A percentile compares a stretch with the other conserved stretches of the same genome.
These are phyloP conservation scores for Isichthys henryi DNA, from an alignment of 2,113 vertebrate genomes.

Conservation along the genomic window DNA sequence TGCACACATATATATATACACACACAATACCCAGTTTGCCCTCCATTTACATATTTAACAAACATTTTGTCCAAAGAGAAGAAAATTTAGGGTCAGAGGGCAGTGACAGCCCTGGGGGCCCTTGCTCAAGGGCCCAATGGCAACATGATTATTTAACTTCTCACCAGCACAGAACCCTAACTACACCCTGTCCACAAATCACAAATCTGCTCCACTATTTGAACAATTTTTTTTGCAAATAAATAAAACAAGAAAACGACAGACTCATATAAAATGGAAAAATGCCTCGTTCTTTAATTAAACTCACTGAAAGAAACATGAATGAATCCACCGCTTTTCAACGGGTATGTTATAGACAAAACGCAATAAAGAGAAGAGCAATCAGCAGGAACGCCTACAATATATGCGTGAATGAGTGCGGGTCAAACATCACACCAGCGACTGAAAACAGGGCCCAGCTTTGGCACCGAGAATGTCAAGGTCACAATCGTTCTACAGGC, in stretches of 20 bases:
- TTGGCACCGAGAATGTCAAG: neutral
- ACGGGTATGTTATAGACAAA: neutral
- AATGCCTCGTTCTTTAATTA: neutral
- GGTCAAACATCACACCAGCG: neutral
- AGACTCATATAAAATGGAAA: neutral
- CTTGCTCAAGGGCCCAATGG: neutral
- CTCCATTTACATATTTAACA: neutral
- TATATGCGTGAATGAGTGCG: neutral
- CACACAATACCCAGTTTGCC: neutral
- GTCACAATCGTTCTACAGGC: neutral
- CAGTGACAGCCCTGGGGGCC: neutral
- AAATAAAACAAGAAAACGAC: too few relatives aligned
- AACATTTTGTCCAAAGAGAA: neutral
- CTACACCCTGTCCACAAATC: neutral
- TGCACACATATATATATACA: neutral
- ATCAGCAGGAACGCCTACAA: neutral
- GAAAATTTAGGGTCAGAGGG: neutral
- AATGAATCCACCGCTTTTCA: neutral
- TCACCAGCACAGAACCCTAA: neutral
- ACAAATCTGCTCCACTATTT: neutral
- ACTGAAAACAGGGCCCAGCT: neutral
- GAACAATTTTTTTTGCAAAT: neutral
- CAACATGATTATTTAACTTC: neutral
- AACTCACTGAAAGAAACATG: neutral
- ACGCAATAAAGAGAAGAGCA: neutral